Percentiles rank a stretch among this genome's conserved stretches.
These are phyloP conservation scores for Falco peregrinus DNA, from an alignment of 2,797 vertebrate genomes.

Conservation along the genomic window DNA sequence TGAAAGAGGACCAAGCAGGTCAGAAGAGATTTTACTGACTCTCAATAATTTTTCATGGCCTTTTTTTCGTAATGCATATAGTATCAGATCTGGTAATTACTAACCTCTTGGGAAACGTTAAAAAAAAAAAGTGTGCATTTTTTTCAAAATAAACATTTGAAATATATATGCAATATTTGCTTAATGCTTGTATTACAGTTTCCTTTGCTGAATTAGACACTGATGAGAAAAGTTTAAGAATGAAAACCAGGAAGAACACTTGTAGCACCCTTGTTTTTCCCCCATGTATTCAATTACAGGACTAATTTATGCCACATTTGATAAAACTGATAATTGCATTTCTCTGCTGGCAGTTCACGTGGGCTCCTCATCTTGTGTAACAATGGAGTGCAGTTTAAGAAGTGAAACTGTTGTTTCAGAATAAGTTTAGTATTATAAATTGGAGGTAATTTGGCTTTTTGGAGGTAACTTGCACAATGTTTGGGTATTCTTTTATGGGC, in stretches of 20 bases:
- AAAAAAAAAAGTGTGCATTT: accelerated
- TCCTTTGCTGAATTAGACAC: not conserved
- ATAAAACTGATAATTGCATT: not conserved
- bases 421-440: not conserved
- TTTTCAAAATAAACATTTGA: not conserved
- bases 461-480: not conserved
- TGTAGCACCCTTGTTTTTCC: not conserved
- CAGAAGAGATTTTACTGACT: conserved; percentile 17
- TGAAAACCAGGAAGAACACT: not conserved
- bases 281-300: not conserved
- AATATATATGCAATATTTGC: accelerated
- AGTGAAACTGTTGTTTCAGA: not conserved
- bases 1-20: conserved; percentile 99
- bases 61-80: not conserved
- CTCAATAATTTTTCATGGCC: not conserved
- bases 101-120: not conserved
- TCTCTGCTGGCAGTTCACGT: not conserved
- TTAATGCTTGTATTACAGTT: not conserved
- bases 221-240: not conserved
- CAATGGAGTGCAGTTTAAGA: not conserved
- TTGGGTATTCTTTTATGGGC: not conserved
- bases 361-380: not conserved
- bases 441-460: not conserved
- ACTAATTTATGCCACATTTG: not conserved
- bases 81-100: not conserved